Base-by-base conservation (phyloP, 2,797 vertebrate genomes). In the Margarornis squamiger region DNA sequence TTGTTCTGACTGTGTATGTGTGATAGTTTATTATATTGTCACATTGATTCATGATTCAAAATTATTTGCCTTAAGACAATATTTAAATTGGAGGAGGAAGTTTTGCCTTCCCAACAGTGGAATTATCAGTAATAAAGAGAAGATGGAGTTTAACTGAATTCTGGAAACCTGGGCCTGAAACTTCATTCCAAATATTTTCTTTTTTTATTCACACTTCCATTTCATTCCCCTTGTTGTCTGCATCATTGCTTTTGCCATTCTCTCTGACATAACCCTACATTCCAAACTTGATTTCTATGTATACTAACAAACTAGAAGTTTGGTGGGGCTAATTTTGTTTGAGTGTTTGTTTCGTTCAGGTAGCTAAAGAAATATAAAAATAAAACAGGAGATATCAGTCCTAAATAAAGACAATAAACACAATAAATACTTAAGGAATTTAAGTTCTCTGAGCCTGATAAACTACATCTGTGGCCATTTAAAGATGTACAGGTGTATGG, bases 11-110 rank as follows among this genome's bases (percentile, higher is more conserved):
- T 59, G 36, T 66, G 71, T 88, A 67, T 74, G 27, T 51, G 17
- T 70, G 45, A 73, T 90, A 49, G 13, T 83, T 90, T 76, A 66
- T 89, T 88, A 63, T 82, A 77, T 80, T 93, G 75, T 90, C 86
- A 88, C 43, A 77, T 74, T 84, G 92, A 92, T 93, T 80, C 76
- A 84, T 72, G 57, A 88, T 65, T 74, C 76, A 90, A 80, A 95
- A 80, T 90, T 3, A 71, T 77, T 91, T 82, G 13, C 61, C 38
- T 80, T 92, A 71, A 86, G 45, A 88, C 0, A 0, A 20, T 88
- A 88, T 82, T 90, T 67, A 49, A 86, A 83, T 71, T 65, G 41
- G 45, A 94, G 30, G 6, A 78, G 58, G 14, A 26, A 34, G 9
- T 2, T 84, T 82, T 93, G 52, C 13, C 10, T 80, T 74, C 30